Conservation (phyloP, 2,797 vertebrate genomes). For the Setipinna tenuifilis region DNA sequence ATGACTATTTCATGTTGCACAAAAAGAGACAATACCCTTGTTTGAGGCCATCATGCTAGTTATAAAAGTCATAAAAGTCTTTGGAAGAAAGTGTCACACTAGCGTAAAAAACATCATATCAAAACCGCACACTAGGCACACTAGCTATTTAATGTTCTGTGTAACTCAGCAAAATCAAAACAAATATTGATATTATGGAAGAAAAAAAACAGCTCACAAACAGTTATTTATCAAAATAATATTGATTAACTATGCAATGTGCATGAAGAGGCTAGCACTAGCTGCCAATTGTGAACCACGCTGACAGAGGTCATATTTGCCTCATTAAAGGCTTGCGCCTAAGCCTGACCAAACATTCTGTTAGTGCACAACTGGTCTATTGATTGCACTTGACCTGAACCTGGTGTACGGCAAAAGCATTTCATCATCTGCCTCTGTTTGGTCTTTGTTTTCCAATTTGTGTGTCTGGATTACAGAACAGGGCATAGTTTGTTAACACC, state of each 20-base stretch:
- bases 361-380: not conserved
- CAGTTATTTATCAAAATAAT: not conserved
- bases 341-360: not conserved
- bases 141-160: not conserved
- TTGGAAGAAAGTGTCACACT: too few relatives aligned
- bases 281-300: not conserved
- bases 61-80: too few relatives aligned
- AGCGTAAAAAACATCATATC: not conserved
- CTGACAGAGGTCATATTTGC: not conserved
- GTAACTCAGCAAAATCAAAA: not conserved
- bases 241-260: not conserved
- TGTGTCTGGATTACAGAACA: not conserved
- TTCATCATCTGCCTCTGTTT: not conserved
- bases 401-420: not conserved
- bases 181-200: not conserved
- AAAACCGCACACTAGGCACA: too few relatives aligned
- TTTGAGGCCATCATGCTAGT: not conserved
- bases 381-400: not conserved
- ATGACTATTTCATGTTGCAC: not conserved
- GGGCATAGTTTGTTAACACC: not conserved
- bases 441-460: not conserved
- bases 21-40: not conserved
- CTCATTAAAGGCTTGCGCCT: not conserved
- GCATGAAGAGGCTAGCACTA: not conserved
- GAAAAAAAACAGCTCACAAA: not conserved